Evolutionary conservation across 2,797 vertebrate species (phyloP), one percentile per base, ranked within the genome.

Genomic region (Esox masquinongy): DNA sequence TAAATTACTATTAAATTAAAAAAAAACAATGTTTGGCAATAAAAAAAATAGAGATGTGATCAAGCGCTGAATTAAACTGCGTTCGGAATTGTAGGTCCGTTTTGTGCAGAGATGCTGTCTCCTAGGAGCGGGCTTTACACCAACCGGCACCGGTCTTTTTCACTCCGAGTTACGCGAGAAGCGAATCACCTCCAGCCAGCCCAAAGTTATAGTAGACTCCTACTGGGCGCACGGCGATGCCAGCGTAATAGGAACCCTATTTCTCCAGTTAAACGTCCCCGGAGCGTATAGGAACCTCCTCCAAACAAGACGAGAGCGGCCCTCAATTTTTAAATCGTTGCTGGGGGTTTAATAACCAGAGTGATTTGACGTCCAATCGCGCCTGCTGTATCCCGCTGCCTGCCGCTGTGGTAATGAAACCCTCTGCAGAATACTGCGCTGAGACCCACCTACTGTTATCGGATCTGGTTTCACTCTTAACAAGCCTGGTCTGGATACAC

Each of bases 221-320:
- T 85, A 82, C 88, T 89, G 85, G 86, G 88, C 82, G 85, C 90
- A 80, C 77, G 79, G 36, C 82, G 78, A 81, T 87, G 86, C 87
- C 88, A 84, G 73, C 36, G 74, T 47, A 68, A 73, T 34, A 36
- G 66, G 87, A 91, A 88, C 87, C 88, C 86, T 83, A 84, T 89
- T 85, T 90, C 88, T 88, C 84, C 80, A 85, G 91, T 86, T 83
- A 83, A 86, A 85, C 72, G 77, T 84, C 80, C 79, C 82, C 86
- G 83, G 80, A 43, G 72, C 78, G 72, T 31, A 49, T 64, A 70
- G 80, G 90, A 88, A 88, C 89, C 92, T 92, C 91, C 91, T 91
- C 87, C 84, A 82, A 68, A 47, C 73, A 34, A 59, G 50, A 22
- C 69, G 31, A 78, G 80, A 83, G 81, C 81, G 49, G 74, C 83